Percentiles rank a stretch among this genome's conserved stretches.
Conservation (phyloP, 2,113 vertebrate genomes). For the Casuarius casuarius region DNA sequence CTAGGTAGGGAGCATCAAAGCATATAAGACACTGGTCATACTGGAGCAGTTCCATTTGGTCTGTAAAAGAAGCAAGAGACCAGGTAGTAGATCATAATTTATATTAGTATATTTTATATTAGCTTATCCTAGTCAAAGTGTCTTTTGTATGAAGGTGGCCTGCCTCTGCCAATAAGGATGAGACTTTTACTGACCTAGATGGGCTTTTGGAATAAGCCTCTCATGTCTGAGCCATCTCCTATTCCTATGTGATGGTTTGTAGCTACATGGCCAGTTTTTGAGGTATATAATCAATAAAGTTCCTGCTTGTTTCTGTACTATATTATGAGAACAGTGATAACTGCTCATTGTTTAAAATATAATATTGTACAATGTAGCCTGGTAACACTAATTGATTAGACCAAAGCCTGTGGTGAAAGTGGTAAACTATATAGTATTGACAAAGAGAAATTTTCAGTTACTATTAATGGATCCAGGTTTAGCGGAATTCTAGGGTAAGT, state of each 20-base stretch:
- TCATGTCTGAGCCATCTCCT: background rate
- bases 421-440: background rate
- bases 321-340: background rate
- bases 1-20: background rate
- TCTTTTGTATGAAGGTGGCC: background rate
- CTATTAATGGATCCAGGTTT: background rate
- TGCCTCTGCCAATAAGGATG: conserved; percentile 33
- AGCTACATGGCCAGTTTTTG: background rate
- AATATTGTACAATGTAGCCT: background rate
- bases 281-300: background rate
- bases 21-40: background rate
- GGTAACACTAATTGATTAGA: background rate
- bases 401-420: background rate
- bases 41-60: background rate
- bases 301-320: background rate
- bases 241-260: background rate
- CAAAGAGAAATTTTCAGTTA: background rate
- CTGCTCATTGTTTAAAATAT: background rate
- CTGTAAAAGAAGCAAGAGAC: background rate
- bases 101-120: too few species aligned
- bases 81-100: background rate
- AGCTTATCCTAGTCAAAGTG: background rate
- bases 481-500: background rate
- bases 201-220: background rate
- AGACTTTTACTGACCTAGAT: background rate